Evolutionary conservation across 1,140 invertebrate genomes (phyloP), one percentile per base, ranked within the genome.

Genomic region (Leptonema lineaticorne): DNA sequence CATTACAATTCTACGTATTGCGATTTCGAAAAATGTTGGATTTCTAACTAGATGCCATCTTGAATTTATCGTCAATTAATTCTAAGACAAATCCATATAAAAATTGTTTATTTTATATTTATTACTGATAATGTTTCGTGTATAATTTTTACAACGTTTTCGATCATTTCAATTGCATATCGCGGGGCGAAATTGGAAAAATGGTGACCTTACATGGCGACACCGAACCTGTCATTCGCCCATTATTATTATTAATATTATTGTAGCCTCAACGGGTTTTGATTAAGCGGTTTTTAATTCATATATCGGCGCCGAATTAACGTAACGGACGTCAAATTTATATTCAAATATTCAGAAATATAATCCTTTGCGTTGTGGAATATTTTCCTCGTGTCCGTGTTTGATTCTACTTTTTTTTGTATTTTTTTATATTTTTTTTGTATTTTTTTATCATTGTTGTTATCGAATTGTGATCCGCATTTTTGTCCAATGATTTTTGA

Each of bases 201-300:
- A 9, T 41, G 37, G 16, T 41, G 11, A 14, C 16, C 37, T 41
- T 16, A 16, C 11, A 2, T 11, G 37, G 37, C 37, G 48, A 20
- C 48, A 53, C 48, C 22, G 48, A 53, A 53, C 48, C 22, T 53
- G 48, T 53, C 48, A 11, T 9, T 22, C 48, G 48, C 9, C 48
- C 48, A 53, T 18, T n/a, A n/a, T n/a, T n/a, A 41, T 41, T 41
- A 41, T 41, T 16, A 41, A 41, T n/a, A n/a, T n/a, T n/a, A n/a
- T n/a, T n/a, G n/a, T n/a, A n/a, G n/a, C n/a, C n/a, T n/a, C n/a
- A 41, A 53, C 48, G 1, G 48, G 48, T 53, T 53, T 53, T 33
- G 30, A 33, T 33, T 33, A 33, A 11, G 5, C 30, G 30, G 30
- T 33, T 33, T 5, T 11, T 33, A 11, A 33, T 33, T 33, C 11